Evolutionary conservation across 2,888 invertebrate species (phyloP), one percentile per base, ranked within the genome.

Genomic region (Hirtodrosophila histrioides): DNA sequence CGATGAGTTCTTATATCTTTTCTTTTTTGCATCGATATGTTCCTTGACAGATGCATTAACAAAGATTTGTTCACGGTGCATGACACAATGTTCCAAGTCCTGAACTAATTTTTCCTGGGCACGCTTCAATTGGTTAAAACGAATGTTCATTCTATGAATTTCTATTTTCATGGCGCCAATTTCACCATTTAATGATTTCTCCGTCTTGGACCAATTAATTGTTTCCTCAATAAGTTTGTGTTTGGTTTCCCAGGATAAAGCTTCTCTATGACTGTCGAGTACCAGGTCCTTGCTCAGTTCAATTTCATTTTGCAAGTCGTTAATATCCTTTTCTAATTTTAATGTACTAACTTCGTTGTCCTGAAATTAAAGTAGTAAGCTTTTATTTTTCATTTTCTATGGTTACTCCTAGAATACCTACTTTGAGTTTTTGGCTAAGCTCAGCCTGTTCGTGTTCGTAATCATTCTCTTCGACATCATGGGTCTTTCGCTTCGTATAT

Each of bases 121-220:
- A 1, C 90, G 86, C 35, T 88, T 90, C 0, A 92, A 71, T 63
- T 92, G 91, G 27, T 74, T 86, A 43, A 85, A 86, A 3, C 92
- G 88, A 39, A 96, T 95, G 91, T 95, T 94, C 97, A 97, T 97
- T 75, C 95, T 93, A 81, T 96, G 96, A 85, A 97, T 96, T 92
- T 97, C 97, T 37, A 92, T 93, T 88, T 93, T 95, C 96, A 97
- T 96, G 33, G 93, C 93, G 0, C 94, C 94, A 17, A 96, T 93
- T 89, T 96, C 96, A 2, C 96, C 95, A 4, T 93, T 94, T 2
- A 93, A 91, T 0, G 94, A 93, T 58, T 93, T 93, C 57, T 96
- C 95, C 35, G 94, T 93, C 54, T 94, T 93, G 48, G 96, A 93
- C 84, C 93, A 94, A 75, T 93, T 94, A 82, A 95, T 94, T 0